phyloP scores from a whole-genome alignment of 1,140 invertebrate species.

The Lerema accius region DNA sequence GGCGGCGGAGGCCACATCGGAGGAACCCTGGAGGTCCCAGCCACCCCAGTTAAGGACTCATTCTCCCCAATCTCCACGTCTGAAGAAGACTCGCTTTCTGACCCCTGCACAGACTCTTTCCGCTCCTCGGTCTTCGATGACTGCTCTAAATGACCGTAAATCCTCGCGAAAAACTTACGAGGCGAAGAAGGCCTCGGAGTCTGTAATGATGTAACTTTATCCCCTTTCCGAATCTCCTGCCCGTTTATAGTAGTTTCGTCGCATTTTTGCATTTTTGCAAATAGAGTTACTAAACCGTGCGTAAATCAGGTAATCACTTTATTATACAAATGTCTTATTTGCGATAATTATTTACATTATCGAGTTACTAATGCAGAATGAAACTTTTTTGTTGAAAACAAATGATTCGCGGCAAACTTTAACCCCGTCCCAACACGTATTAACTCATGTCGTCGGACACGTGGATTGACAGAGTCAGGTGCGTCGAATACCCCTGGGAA shows the following conservation, averaged over 20 bases:
- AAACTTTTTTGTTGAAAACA: constrained; percentile 2
- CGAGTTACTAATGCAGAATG: no score
- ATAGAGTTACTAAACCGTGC: neutral
- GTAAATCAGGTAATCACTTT: neutral
- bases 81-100: constrained; percentile 73
- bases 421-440: constrained; percentile 45
- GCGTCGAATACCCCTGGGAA: constrained; percentile 46
- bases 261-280: constrained; percentile 23
- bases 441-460: constrained; percentile 45
- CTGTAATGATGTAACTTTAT: constrained; percentile 50
- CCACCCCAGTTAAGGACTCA: constrained; percentile 37
- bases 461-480: constrained; percentile 69
- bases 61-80: constrained; percentile 74
- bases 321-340: no score
- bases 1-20: constrained; percentile 63
- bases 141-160: constrained; percentile 86
- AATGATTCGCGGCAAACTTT: constrained; percentile 14
- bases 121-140: constrained; percentile 39
- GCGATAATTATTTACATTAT: no score
- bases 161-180: constrained; percentile 85
- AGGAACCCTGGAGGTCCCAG: constrained; percentile 28
- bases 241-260: constrained; percentile 10
- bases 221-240: constrained; percentile 1
- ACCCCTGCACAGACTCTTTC: constrained; percentile 36
- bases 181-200: constrained; percentile 84